phyloP scores from a whole-genome alignment of 2,113 vertebrate genomes.

The Chamaetylas fuelleborni region DNA sequence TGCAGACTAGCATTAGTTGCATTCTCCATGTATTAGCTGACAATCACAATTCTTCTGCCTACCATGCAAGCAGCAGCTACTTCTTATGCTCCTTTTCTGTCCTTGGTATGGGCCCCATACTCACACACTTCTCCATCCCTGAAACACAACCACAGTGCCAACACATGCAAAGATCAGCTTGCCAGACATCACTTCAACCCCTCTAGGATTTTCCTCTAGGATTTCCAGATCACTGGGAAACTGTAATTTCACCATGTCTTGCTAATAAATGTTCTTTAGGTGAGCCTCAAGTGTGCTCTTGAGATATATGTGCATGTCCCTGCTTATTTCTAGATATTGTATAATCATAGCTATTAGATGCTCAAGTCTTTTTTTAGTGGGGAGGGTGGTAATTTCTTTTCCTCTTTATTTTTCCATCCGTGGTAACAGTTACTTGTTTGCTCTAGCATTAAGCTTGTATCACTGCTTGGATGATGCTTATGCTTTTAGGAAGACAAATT shows the following conservation, averaged over 20 bases:
- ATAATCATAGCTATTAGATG: neutral
- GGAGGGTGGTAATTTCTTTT: too few relatives aligned
- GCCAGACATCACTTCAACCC: neutral
- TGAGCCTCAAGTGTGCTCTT: neutral
- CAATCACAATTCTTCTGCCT: neutral
- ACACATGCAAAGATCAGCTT: neutral
- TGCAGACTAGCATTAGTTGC: neutral
- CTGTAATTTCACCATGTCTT: neutral
- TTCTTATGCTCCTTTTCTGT: neutral
- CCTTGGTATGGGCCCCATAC: neutral
- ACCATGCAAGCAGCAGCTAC: accelerated
- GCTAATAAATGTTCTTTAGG: neutral
- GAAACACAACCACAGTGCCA: neutral
- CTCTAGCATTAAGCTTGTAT: neutral
- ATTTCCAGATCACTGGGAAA: neutral
- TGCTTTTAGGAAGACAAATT: neutral
- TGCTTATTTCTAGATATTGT: neutral
- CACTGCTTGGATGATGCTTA: neutral
- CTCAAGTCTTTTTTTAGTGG: neutral
- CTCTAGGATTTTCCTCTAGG: neutral
- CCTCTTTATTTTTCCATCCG: neutral
- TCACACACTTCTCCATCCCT: neutral
- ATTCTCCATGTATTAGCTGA: neutral
- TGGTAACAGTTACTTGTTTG: neutral
- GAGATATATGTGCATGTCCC: neutral